phyloP scores from a whole-genome alignment of 2,888 invertebrate genomes.

The Leucoma salicis region DNA sequence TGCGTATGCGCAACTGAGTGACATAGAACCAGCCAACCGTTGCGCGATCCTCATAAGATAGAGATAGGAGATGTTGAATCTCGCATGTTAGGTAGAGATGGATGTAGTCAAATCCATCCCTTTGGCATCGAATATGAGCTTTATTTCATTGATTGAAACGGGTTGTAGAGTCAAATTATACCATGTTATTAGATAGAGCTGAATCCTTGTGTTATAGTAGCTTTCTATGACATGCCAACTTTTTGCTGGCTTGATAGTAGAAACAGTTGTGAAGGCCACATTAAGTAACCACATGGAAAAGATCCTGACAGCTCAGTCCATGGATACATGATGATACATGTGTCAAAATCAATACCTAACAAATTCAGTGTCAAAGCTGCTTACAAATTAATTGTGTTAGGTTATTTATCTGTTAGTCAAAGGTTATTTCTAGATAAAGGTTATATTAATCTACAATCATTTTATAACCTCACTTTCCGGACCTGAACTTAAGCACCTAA shows the following conservation, averaged over 20 bases:
- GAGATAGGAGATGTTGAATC: conserved; percentile 43
- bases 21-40: conserved; percentile 56
- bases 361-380: too few relatives aligned
- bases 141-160: conserved; percentile 51
- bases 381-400: too few relatives aligned
- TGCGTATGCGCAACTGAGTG: conserved; percentile 74
- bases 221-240: conserved; percentile 3
- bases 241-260: not conserved
- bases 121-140: conserved; percentile 31
- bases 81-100: conserved; percentile 36
- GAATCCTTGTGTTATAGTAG: conserved; percentile 28
- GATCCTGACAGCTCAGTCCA: too few relatives aligned
- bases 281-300: too few relatives aligned
- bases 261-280: too few relatives aligned
- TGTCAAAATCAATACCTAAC: too few relatives aligned
- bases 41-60: conserved; percentile 35
- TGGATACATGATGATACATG: too few relatives aligned
- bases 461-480: too few relatives aligned
- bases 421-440: too few relatives aligned
- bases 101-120: conserved; percentile 45
- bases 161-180: conserved; percentile 46
- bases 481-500: too few relatives aligned
- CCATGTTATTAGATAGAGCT: conserved; percentile 40
- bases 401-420: too few relatives aligned
- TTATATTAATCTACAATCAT: too few relatives aligned